Percentiles rank a stretch among this genome's conserved stretches.
These are phyloP conservation scores for Epinotia bilunana DNA, from an alignment of 2,888 invertebrate species.

Conservation along the genomic window DNA sequence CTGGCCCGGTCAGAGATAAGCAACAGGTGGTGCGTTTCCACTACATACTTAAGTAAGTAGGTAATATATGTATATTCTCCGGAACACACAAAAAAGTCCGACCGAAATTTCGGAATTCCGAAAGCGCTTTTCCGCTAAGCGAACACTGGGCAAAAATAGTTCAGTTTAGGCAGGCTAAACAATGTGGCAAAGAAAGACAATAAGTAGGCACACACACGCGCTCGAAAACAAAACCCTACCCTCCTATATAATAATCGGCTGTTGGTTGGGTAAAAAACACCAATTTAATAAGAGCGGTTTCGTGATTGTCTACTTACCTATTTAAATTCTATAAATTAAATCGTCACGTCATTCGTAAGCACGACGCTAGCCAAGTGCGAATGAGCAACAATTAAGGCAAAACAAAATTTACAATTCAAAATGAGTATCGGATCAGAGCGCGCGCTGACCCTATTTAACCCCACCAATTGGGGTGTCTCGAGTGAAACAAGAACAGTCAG, in stretches of 20 bases:
- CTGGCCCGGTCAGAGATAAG: not conserved
- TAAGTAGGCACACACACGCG: too few species aligned
- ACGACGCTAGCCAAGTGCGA: slow-evolving; percentile 28
- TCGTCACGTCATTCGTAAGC: slow-evolving; percentile 24
- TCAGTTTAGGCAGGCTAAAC: too few species aligned
- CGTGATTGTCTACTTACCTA: not conserved
- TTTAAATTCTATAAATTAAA: slow-evolving; percentile 11
- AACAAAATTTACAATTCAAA: slow-evolving; percentile 69
- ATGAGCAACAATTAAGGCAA: slow-evolving; percentile 47
- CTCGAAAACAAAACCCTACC: too few species aligned
- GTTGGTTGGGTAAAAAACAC: too few species aligned
- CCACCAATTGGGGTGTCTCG: slow-evolving; percentile 68
- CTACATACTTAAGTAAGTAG: not conserved
- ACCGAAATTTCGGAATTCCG: too few species aligned
- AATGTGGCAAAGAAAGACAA: too few species aligned
- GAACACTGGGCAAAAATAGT: too few species aligned
- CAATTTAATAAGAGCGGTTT: not conserved
- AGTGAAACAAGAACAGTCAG: slow-evolving; percentile 70
- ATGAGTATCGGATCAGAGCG: slow-evolving; percentile 61
- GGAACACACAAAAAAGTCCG: too few species aligned
- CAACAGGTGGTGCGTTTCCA: slow-evolving; percentile 24
- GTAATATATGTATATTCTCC: too few species aligned
- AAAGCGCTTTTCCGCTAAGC: too few species aligned
- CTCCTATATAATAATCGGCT: too few species aligned
- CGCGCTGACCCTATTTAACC: slow-evolving; percentile 73